A percentile compares a stretch with the other conserved stretches of the same genome.
These are phyloP conservation scores for Esperia sulphurella DNA, from an alignment of 2,888 invertebrate species.

Conservation along the genomic window DNA sequence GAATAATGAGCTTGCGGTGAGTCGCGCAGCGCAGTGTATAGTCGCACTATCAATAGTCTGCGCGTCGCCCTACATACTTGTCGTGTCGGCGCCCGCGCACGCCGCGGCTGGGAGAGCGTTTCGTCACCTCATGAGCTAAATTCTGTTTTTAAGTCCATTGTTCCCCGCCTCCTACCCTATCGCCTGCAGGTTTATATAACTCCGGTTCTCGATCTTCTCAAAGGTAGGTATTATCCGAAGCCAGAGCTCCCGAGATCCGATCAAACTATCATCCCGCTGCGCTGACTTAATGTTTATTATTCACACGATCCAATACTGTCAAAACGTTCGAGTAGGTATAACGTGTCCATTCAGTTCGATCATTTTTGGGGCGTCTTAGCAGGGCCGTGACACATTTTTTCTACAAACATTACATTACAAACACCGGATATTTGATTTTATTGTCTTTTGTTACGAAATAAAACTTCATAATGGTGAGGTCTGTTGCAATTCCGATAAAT, in stretches of 20 bases:
- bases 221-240: too few species aligned
- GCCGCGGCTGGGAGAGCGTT: constrained; percentile 47
- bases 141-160: constrained; percentile 55
- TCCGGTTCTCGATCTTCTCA: too few species aligned
- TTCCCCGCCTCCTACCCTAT: too few species aligned
- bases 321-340: constrained; percentile 44
- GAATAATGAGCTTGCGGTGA: constrained; percentile 3
- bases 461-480: not conserved
- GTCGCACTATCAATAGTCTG: constrained; percentile 60
- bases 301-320: constrained; percentile 62
- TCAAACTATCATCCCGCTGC: too few species aligned
- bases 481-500: constrained; percentile 5
- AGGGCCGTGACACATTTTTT: not conserved
- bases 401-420: not conserved
- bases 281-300: constrained; percentile 54
- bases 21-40: too few species aligned
- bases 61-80: constrained; percentile 64
- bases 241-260: too few species aligned
- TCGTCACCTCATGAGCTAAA: constrained; percentile 62
- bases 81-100: constrained; percentile 26
- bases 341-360: too few species aligned
- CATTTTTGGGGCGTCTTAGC: not conserved
- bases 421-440: constrained; percentile 24
- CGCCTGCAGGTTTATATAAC: too few species aligned
- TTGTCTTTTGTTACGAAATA: constrained; percentile 20